phyloP scores from a whole-genome alignment of 2,113 vertebrate species.

The Pteruthius melanotis region DNA sequence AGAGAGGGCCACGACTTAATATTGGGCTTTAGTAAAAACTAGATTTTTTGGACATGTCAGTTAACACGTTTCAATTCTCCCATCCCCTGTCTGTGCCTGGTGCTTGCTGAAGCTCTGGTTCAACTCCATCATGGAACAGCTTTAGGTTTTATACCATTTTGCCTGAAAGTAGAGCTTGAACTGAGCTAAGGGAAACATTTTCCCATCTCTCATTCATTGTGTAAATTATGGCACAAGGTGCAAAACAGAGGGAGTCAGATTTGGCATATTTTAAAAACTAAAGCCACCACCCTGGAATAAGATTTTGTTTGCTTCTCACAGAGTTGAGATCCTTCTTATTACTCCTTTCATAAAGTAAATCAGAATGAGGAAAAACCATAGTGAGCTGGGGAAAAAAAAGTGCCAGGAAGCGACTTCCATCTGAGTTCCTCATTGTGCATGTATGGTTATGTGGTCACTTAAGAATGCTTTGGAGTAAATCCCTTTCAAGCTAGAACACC shows the following conservation, averaged over 20 bases:
- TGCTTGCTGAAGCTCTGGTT: neutral
- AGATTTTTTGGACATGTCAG: neutral
- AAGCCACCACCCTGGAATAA: neutral
- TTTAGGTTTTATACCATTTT: neutral
- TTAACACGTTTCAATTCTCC: neutral
- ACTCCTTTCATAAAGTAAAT: neutral
- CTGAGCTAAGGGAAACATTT: neutral
- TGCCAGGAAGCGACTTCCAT: neutral
- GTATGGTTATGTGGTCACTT: neutral
- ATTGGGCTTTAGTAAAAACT: neutral
- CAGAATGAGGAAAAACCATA: neutral
- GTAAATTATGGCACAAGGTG: neutral
- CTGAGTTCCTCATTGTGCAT: accelerated
- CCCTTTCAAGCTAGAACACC: neutral
- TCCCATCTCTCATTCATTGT: neutral
- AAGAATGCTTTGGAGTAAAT: neutral
- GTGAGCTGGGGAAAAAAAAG: accelerated
- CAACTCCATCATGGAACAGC: neutral
- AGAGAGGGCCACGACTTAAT: neutral
- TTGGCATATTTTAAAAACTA: neutral
- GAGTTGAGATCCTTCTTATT: neutral
- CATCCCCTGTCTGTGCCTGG: neutral
- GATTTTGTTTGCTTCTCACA: neutral
- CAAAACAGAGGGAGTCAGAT: neutral
- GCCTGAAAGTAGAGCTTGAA: neutral